Evolutionary conservation across 2,113 vertebrate species (phyloP), one percentile per base, ranked within the genome.

Genomic region (Cynopterus brachyotis): DNA sequence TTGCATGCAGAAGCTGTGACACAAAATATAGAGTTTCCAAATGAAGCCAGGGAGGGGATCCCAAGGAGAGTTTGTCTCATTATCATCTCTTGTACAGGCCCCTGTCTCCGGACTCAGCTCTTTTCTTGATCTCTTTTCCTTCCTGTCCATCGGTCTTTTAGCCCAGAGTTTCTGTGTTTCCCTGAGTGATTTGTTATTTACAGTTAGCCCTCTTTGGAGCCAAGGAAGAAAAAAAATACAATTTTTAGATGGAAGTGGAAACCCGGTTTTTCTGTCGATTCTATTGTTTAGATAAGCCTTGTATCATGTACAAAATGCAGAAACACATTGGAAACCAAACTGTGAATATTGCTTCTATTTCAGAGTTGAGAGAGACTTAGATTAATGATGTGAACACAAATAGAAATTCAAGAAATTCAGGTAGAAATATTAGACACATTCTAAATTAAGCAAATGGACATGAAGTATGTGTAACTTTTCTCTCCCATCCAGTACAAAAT

Each of bases 281-380:
- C 93, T 84, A 35, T 94, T 96, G 42, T 94, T 96, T 97, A 96
- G 96, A 86, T 55, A 42, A 6, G 1, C 47, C 24, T 28, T 6
- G 3, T 45, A 26, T 84, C n/a, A 40, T 22, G 64, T 59, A 90
- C 73, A 91, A 92, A 70, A 11, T 85, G 8, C 17, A 95, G 96
- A 93, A 89, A 95, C 84, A 93, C 12, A 84, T 69, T 47, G 8
- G 81, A 97, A 95, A 45, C 40, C 60, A 83, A 95, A 98, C 7
- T 42, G 17, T 92, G 32, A 84, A 62, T 59, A 75, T 0, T 2
- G 37, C 1, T 0, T 6, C 11, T 83, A 2, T n/a, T 96, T 26
- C 40, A 60, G 40, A 80, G 19, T 64, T 28, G 35, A 13, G 30
- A 69, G 7, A 94, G 24, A 4, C 53, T 93, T 0, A 0, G 20